phyloP scores from a whole-genome alignment of 2,113 vertebrate genomes.

The Boleophthalmus pectinirostris region DNA sequence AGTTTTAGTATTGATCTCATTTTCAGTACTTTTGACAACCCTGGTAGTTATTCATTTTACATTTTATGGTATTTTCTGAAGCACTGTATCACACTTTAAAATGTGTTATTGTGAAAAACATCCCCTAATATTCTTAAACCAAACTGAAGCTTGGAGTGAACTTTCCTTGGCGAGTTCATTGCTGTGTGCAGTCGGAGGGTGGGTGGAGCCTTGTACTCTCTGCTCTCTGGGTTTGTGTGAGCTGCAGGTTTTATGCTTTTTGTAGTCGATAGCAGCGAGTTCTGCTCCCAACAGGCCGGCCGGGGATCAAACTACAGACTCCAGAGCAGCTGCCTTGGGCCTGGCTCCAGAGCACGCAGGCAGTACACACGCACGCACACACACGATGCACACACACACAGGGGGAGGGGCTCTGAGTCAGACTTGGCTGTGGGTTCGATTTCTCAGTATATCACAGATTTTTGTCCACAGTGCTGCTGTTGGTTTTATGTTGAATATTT shows the following conservation, averaged over 20 bases:
- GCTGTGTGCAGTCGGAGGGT: not conserved
- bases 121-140: too few species aligned
- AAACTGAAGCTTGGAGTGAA: too few species aligned
- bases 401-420: not conserved
- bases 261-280: not conserved
- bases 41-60: too few species aligned
- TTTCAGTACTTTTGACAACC: too few species aligned
- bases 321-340: not conserved
- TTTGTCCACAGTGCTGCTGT: not conserved
- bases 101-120: too few species aligned
- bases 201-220: constrained; percentile 10
- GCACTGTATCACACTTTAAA: too few species aligned
- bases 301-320: not conserved
- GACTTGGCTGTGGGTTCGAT: not conserved
- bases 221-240: not conserved
- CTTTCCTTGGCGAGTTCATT: too few species aligned
- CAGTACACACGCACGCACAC: not conserved
- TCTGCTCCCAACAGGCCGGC: not conserved
- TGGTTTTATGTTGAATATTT: not conserved
- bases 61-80: too few species aligned
- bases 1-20: too few species aligned
- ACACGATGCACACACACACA: too few species aligned
- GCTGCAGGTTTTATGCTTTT: not conserved
- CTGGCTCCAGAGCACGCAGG: not conserved
- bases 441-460: not conserved